Base-by-base conservation (phyloP, 2,113 vertebrate genomes). In the Eulacestoma nigropectus region DNA sequence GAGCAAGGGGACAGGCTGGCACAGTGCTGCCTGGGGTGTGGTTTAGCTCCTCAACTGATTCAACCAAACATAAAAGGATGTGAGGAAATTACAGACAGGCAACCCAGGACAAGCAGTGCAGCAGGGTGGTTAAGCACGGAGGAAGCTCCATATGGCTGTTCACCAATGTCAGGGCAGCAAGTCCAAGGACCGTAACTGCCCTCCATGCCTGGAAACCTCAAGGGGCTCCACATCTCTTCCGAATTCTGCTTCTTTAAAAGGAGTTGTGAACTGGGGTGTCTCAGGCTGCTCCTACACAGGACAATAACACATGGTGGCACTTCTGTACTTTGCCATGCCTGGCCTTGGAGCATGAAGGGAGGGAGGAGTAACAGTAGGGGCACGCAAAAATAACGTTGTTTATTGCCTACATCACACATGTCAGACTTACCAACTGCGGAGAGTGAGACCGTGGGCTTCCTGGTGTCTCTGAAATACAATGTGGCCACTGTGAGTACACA, bases 351-450 rank as follows among this genome's bases (percentile, higher is more conserved):
- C 3, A 4, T 4, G 14, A 49, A 42, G 41, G 35, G 39, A 68
- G 17, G 32, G 16, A n/a, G 7, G 27, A 55, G 14, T 7, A 47
- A 47, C 19, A 88, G 57, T 4, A 89, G 42, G 13, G 16, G 3
- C 27, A 79, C 11, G 33, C 29, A 41, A n/a, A 10, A 49, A 26
- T 22, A 60, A 70, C 2, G 2, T 33, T 65, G 22, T 60, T 92
- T 55, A 72, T 78, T 73, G 46, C 22, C 64, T 35, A 4, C 21
- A 35, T 42, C 13, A 37, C n/a, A 35, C 12, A 8, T 0, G 0
- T 26, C 15, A 59, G 35, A 98, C 99, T 99, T 95, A 99, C 99
- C 99, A 0, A 99, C 99, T 16, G 99, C 99, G 25, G 99, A 99
- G 7, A 99, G 98, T 0, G 98, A 99, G 82, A 99, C 98, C 0